Conservation (phyloP, 64 coral and sea anemone genomes). For the Acropora yongei region DNA sequence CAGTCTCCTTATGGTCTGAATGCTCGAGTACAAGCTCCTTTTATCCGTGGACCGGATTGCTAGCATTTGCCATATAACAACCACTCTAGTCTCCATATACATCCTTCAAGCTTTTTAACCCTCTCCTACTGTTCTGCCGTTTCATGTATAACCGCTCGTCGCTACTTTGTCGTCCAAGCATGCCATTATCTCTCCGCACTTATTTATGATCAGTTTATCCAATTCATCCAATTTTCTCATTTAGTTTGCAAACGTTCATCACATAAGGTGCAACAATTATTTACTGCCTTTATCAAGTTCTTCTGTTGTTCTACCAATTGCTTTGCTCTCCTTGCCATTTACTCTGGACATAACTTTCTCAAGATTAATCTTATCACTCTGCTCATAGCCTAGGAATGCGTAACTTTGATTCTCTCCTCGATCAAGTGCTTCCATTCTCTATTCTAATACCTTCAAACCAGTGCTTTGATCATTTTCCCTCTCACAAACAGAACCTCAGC, state of each 20-base stretch:
- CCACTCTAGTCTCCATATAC: constrained; percentile 47
- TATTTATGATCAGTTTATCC: background rate
- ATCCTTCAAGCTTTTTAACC: constrained; percentile 24
- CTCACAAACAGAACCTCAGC: constrained; percentile 33
- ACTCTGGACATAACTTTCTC: constrained; percentile 10
- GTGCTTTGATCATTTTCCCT: constrained; percentile 30
- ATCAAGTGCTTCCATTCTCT: constrained; percentile 38
- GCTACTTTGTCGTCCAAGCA: background rate
- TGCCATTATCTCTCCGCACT: background rate
- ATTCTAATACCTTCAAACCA: constrained; percentile 24
- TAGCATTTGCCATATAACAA: constrained; percentile 38
- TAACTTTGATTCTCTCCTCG: constrained; percentile 35
- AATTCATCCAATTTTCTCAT: background rate
- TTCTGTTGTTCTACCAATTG: background rate
- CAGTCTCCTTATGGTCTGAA: too few species aligned
- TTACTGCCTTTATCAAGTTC: constrained; percentile 5
- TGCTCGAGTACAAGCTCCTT: constrained; percentile 2
- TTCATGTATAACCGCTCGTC: constrained; percentile 40
- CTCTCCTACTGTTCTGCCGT: constrained; percentile 50
- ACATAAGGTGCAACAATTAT: background rate
- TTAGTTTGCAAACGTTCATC: background rate
- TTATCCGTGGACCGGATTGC: constrained; percentile 22
- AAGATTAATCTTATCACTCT: constrained; percentile 26
- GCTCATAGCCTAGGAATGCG: constrained; percentile 38
- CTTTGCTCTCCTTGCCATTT: constrained; percentile 28